These are phyloP conservation scores for Tragelaphus strepsiceros DNA, from an alignment of 2,113 vertebrate species.

Conservation along the genomic window DNA sequence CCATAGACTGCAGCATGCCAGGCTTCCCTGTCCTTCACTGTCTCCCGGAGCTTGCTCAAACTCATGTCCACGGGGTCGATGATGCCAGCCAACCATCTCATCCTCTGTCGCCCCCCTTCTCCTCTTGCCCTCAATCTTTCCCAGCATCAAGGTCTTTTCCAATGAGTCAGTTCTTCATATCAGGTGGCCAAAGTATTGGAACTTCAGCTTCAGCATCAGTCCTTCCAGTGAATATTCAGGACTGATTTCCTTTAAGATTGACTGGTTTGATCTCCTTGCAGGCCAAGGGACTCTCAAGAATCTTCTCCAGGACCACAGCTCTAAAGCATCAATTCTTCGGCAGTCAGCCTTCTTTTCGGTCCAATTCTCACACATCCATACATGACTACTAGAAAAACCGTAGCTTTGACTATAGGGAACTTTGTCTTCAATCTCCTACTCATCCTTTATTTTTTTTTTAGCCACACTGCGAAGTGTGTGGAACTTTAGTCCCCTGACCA, in stretches of 20 bases:
- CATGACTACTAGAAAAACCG: not conserved
- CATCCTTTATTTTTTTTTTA: not conserved
- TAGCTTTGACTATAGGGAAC: not conserved
- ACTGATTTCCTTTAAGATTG: not conserved
- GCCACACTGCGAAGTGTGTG: not conserved
- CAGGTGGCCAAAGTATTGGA: not conserved
- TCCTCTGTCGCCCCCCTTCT: not conserved
- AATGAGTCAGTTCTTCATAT: not conserved
- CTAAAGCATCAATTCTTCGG: not conserved
- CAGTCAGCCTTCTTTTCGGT: not conserved
- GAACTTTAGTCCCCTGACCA: not conserved
- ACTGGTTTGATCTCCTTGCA: not conserved
- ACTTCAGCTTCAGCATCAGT: not conserved
- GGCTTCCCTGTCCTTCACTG: not conserved
- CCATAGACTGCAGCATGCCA: not conserved
- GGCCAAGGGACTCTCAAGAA: not conserved
- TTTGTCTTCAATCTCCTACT: not conserved
- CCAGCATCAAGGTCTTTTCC: not conserved
- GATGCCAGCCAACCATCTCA: not conserved
- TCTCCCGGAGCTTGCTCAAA: not conserved
- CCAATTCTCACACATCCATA: not conserved
- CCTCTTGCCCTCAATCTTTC: not conserved
- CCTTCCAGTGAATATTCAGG: not conserved
- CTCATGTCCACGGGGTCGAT: not conserved
- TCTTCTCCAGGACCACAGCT: not conserved